Base-by-base conservation (phyloP, 37 sponge, comb jelly and placozoan genomes). In the Dysidea cf. avara region DNA sequence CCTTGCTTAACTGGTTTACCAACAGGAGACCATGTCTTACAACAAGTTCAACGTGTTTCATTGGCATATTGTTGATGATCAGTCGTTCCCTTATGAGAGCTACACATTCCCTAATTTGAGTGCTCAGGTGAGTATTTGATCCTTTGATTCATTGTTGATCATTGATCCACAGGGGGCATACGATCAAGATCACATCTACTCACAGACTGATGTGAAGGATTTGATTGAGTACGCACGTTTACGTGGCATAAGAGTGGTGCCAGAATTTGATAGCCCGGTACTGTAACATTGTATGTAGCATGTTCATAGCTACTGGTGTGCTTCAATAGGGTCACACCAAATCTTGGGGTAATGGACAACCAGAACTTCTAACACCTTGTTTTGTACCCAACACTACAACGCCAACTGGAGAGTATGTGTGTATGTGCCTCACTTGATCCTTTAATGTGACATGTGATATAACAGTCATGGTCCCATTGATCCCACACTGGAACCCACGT, bases 221-320 rank as follows among this genome's bases (percentile, higher is more conserved):
- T 83, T 96, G n/a, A 96, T 96, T 35, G 28, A 66, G 29, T 86
- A 81, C 49, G 97, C 97, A 26, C 81, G 84, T 49, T 40, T 76
- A 29, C 82, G 87, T 47, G 97, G 97, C 5, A 82, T 96, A 18
- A 80, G 93, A 39, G 97, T 96, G n/a, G 68, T 96, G 11, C 79
- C 81, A 33, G 97, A 96, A 71, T 96, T 96, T 67, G 97, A 96
- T 62, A 92, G 93, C 32, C 97, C 97, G n/a, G n/a, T n/a, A n/a
- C n/a, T n/a, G n/a, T n/a, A n/a, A n/a, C n/a, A n/a, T n/a, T n/a
- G n/a, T n/a, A n/a, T n/a, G n/a, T n/a, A n/a, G n/a, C n/a, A n/a
- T n/a, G n/a, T n/a, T n/a, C n/a, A n/a, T n/a, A n/a, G n/a, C n/a
- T n/a, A n/a, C n/a, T n/a, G n/a, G n/a, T n/a, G n/a, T n/a, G n/a